These are phyloP conservation scores for Notodonta ziczac DNA, from an alignment of 2,888 invertebrate genomes.

Conservation along the genomic window DNA sequence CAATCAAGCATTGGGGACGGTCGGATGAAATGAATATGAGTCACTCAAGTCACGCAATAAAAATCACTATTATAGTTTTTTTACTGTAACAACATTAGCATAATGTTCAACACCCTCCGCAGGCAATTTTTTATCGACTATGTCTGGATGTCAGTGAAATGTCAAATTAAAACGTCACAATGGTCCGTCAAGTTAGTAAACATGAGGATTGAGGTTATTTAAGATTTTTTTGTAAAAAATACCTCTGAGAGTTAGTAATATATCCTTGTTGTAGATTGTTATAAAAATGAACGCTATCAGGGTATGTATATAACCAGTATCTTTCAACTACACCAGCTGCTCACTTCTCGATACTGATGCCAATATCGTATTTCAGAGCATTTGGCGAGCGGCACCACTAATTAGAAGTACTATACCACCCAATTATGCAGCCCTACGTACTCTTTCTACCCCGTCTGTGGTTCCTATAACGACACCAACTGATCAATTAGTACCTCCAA, in stretches of 20 bases:
- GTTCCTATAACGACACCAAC: slow-evolving; percentile 48
- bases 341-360: neutral
- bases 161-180: too few relatives aligned
- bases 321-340: neutral
- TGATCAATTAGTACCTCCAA: slow-evolving; percentile 43
- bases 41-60: too few relatives aligned
- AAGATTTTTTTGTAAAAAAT: neutral
- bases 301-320: slow-evolving; percentile 42
- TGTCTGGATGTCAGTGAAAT: too few relatives aligned
- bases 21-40: too few relatives aligned
- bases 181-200: neutral
- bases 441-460: slow-evolving; percentile 49
- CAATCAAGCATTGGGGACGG: too few relatives aligned
- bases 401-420: slow-evolving; percentile 44
- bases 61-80: too few relatives aligned
- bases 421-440: slow-evolving; percentile 47
- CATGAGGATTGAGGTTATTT: slow-evolving; percentile 5
- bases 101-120: too few relatives aligned
- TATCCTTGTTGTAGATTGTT: neutral
- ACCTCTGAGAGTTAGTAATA: neutral
- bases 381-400: slow-evolving; percentile 58
- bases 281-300: slow-evolving; percentile 52
- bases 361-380: slow-evolving; percentile 50
- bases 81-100: too few relatives aligned
- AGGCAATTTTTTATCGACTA: too few relatives aligned